A percentile compares a stretch with the other conserved stretches of the same genome.
Evolutionary conservation across 1,140 invertebrate genomes (phyloP).

Genomic region (Drosophila baimaii): DNA sequence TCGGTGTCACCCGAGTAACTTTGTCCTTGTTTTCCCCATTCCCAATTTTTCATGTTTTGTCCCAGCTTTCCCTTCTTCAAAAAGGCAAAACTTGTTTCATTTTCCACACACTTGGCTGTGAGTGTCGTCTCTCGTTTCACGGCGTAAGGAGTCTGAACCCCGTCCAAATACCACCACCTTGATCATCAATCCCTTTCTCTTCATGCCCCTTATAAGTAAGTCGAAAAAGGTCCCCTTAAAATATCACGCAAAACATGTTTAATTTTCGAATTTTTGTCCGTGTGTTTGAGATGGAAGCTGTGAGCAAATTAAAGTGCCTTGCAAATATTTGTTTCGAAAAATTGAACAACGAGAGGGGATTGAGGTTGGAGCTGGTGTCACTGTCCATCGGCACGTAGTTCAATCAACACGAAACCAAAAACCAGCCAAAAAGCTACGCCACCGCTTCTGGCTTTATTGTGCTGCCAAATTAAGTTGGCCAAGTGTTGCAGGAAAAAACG

Average conservation of each 20-base stretch:
- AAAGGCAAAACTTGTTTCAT: slow-evolving; percentile 55
- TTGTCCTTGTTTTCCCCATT: slow-evolving; percentile 32
- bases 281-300: slow-evolving; percentile 2
- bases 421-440: slow-evolving; percentile 5
- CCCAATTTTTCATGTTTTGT: neutral
- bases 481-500: slow-evolving; percentile 21
- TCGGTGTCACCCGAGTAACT: slow-evolving; percentile 67
- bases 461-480: slow-evolving; percentile 45
- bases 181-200: slow-evolving; percentile 33
- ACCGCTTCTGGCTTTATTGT: slow-evolving; percentile 34
- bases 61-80: neutral
- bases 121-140: slow-evolving; percentile 70
- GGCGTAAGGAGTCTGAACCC: slow-evolving; percentile 69
- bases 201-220: slow-evolving; percentile 9
- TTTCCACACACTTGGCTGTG: slow-evolving; percentile 67
- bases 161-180: slow-evolving; percentile 23
- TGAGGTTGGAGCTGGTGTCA: slow-evolving; percentile 28
- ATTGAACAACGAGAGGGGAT: no score
- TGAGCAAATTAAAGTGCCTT: slow-evolving; percentile 64
- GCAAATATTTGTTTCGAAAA: slow-evolving; percentile 65
- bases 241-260: slow-evolving; percentile 37
- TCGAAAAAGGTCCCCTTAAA: slow-evolving; percentile 20
- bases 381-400: slow-evolving; percentile 64
- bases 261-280: slow-evolving; percentile 44
- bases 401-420: slow-evolving; percentile 52